Conservation (phyloP, 2,113 vertebrate genomes). For the Phylloscopus whistleri region DNA sequence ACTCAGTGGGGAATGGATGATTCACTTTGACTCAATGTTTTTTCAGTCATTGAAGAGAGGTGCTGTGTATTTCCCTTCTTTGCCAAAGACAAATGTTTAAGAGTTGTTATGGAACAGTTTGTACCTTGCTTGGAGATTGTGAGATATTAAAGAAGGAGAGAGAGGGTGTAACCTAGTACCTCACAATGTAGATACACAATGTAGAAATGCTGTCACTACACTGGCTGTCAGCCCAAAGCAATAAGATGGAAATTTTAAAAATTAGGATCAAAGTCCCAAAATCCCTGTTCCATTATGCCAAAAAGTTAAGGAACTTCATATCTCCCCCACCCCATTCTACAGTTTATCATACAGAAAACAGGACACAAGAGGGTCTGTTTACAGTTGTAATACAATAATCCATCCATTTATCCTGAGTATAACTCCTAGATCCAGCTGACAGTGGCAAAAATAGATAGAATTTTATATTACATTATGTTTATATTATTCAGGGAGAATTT, state of each 20-base stretch:
- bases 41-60: not conserved
- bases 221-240: not conserved
- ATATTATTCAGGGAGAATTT: not conserved
- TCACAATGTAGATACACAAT: not conserved
- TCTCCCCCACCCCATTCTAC: not conserved
- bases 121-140: not conserved
- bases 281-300: not conserved
- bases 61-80: not conserved
- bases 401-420: not conserved
- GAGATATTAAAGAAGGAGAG: not conserved
- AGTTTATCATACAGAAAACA: not conserved
- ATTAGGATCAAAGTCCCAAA: not conserved
- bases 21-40: not conserved
- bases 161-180: not conserved
- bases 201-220: not conserved
- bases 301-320: not conserved
- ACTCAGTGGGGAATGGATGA: not conserved
- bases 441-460: not conserved
- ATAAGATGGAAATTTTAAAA: not conserved
- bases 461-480: not conserved
- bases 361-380: not conserved
- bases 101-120: not conserved
- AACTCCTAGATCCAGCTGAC: not conserved
- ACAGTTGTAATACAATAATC: not conserved
- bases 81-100: not conserved